A percentile compares a stretch with the other conserved stretches of the same genome.
Evolutionary conservation across 2,888 invertebrate species (phyloP).

Genomic region (Notodonta ziczac): DNA sequence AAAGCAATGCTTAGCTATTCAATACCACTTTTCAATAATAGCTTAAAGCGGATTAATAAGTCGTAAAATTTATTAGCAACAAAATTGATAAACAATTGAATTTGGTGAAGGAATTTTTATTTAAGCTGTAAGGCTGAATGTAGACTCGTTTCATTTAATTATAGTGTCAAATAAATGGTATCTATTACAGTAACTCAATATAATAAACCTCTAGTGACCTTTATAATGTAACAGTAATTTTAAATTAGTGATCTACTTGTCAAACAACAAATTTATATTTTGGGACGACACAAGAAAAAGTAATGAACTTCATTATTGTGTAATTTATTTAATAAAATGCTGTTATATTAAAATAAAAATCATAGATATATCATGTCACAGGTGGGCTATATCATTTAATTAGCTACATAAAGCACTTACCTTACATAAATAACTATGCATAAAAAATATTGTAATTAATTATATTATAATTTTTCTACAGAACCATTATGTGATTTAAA

Average conservation of each 20-base stretch:
- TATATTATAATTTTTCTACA: neutral
- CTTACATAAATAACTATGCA: too few relatives aligned
- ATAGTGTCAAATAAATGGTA: neutral
- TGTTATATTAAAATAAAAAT: too few relatives aligned
- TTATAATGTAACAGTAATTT: neutral
- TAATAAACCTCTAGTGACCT: neutral
- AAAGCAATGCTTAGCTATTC: neutral
- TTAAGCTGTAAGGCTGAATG: neutral
- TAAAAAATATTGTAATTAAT: too few relatives aligned
- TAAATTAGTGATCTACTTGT: too few relatives aligned
- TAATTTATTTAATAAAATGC: too few relatives aligned
- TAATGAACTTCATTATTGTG: too few relatives aligned
- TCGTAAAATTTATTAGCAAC: slow-evolving; percentile 14
- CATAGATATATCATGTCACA: too few relatives aligned
- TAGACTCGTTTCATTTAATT: neutral
- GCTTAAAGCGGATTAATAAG: slow-evolving; percentile 6
- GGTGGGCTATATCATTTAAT: too few relatives aligned
- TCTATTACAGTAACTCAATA: neutral
- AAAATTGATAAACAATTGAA: slow-evolving; percentile 32
- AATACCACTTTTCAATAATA: slow-evolving; percentile 1
- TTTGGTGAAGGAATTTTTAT: slow-evolving; percentile 16
- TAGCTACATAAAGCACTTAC: too few relatives aligned
- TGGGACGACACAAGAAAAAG: too few relatives aligned
- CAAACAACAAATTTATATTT: too few relatives aligned
- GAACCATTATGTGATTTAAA: neutral